These are phyloP conservation scores for Dryomyza anilis DNA, from an alignment of 2,888 invertebrate genomes.

Conservation along the genomic window DNA sequence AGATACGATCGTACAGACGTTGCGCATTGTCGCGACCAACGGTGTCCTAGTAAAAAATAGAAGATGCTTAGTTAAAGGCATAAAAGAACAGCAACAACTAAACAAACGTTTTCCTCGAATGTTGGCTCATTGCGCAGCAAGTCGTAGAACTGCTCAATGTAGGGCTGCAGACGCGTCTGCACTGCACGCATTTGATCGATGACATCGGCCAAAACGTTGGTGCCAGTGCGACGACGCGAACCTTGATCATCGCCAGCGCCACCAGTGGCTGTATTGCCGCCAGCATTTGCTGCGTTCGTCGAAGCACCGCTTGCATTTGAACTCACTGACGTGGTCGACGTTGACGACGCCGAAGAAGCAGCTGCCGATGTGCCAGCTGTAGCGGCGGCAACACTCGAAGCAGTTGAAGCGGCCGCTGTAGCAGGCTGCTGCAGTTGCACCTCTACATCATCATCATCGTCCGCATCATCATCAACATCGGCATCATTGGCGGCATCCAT, in stretches of 20 bases:
- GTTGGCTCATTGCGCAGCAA: constrained; percentile 69
- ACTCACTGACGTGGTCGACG: constrained; percentile 8
- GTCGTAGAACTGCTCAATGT: constrained; percentile 68
- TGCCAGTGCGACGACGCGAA: constrained; percentile 56
- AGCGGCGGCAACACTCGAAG: constrained; percentile 20
- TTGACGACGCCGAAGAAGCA: constrained; percentile 9
- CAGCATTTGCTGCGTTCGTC: neutral
- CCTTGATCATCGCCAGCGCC: too few species aligned
- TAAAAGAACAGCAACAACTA: too few species aligned
- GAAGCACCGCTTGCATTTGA: constrained; percentile 20
- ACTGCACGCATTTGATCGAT: constrained; percentile 57
- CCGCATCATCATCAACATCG: too few species aligned
- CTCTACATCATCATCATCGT: too few species aligned
- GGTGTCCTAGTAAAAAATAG: constrained; percentile 47
- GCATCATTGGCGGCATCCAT: constrained; percentile 41
- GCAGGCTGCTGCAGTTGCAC: neutral
- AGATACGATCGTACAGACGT: constrained; percentile 73
- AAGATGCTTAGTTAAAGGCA: neutral
- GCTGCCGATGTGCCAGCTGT: constrained; percentile 30
- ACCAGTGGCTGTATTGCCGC: constrained; percentile 29
- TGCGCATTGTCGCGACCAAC: constrained; percentile 66
- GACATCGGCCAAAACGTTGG: constrained; percentile 55
- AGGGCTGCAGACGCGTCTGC: constrained; percentile 68
- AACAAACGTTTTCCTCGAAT: constrained; percentile 58
- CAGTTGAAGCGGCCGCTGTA: neutral